Evolutionary conservation across 2,888 invertebrate species (phyloP), one percentile per base, ranked within the genome.

Genomic region (Branchellion lobata): DNA sequence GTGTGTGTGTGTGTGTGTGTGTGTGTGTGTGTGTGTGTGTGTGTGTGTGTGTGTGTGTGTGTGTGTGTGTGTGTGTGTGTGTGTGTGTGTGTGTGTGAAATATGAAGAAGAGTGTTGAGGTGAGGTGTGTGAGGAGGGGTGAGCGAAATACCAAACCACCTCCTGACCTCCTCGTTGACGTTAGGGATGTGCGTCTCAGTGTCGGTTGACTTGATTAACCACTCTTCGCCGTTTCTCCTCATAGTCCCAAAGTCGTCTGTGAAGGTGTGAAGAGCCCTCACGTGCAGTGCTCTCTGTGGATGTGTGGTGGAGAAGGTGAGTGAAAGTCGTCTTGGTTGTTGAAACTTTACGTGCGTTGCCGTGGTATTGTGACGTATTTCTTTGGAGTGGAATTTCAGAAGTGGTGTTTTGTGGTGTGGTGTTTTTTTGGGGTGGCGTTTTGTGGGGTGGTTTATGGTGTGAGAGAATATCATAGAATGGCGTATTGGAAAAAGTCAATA

Each of bases 151-250:
- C n/a, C n/a, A n/a, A n/a, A n/a, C n/a, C n/a, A n/a, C n/a, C n/a
- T n/a, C n/a, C n/a, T n/a, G 75, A 86, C 87, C 86, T 88, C 86
- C 84, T 89, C 89, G 83, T 89, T 89, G 0, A 89, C 89, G 81
- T 86, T 86, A n/a, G 89, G 89, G 80, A 90, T 90, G 83, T 89
- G 89, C 21, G 88, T 87, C 81, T 90, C 89, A 18, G 88, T 87
- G 82, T 89, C 88, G 3, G 84, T 82, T 84, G 88, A 85, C 33
- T 86, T 88, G 71, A 89, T 87, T 72, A 90, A 83, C 89, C 89
- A 89, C 84, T 89, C 89, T 81, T 89, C 89, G 53, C 89, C 89
- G 82, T 88, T 89, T 83, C 88, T 89, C 33, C 89, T 84, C 8
- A 84, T 82, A 11, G 86, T 84, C 18, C 86, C 86, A 82, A 87